A percentile compares a stretch with the other conserved stretches of the same genome.
Evolutionary conservation across 2,888 invertebrate genomes (phyloP).

Genomic region (Shargacucullia verbasci): DNA sequence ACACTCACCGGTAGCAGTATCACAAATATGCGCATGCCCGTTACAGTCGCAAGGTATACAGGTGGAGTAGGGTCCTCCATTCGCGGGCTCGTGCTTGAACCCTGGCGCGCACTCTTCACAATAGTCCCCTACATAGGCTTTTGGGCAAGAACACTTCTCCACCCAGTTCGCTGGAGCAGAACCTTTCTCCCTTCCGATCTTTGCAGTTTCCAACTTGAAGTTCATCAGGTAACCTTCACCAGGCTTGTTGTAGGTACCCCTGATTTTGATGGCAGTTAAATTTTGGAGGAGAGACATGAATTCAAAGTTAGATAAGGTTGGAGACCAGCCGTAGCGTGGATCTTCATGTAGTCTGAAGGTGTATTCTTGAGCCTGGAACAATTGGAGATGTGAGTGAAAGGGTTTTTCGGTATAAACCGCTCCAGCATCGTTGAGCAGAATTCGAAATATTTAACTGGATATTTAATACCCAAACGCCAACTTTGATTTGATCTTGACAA

Average conservation of each 20-base stretch:
- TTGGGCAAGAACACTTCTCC: conserved; percentile 97
- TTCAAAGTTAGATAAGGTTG: conserved; percentile 94
- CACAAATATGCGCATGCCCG: conserved; percentile 98
- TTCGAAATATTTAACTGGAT: no score
- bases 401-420: background rate
- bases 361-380: conserved; percentile 92
- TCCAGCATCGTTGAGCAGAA: no score
- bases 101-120: conserved; percentile 99
- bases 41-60: conserved; percentile 99
- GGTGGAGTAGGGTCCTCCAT: conserved; percentile 97
- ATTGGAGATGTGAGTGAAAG: conserved; percentile 29
- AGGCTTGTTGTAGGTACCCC: conserved; percentile 95
- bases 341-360: conserved; percentile 97
- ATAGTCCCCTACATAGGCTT: conserved; percentile 97
- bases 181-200: conserved; percentile 92
- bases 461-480: no score
- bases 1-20: conserved; percentile 95
- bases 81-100: conserved; percentile 96
- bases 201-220: conserved; percentile 96
- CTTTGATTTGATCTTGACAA: no score
- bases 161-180: conserved; percentile 96
- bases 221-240: conserved; percentile 97
- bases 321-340: conserved; percentile 97
- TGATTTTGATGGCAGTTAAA: conserved; percentile 97
- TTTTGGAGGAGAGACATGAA: conserved; percentile 98